Conservation (phyloP, 2,113 vertebrate genomes). For the Colius striatus region DNA sequence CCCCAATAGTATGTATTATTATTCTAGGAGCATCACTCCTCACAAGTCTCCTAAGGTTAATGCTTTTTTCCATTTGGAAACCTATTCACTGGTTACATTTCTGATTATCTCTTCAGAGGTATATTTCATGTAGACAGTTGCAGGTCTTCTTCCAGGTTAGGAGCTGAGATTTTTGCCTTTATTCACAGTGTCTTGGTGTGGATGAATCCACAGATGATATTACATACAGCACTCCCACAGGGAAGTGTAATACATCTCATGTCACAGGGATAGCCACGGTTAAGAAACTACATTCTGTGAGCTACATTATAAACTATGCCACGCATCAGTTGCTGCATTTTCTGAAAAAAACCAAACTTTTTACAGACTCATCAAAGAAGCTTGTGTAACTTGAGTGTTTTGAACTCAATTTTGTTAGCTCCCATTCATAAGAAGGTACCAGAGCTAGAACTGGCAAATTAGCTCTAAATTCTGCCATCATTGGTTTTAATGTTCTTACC, state of each 20-base stretch:
- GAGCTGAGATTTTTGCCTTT: not conserved
- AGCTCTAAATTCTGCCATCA: not conserved
- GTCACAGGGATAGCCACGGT: not conserved
- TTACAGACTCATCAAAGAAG: not conserved
- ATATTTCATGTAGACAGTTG: not conserved
- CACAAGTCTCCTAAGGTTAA: not conserved
- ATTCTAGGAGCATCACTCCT: not conserved
- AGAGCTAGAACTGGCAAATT: not conserved
- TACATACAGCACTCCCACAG: not conserved
- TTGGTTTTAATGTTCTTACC: not conserved
- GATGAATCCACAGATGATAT: not conserved
- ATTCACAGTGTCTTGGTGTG: not conserved
- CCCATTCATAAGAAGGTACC: not conserved
- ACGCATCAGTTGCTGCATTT: not conserved
- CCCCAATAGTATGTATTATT: not conserved
- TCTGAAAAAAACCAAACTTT: not conserved
- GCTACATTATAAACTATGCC: not conserved
- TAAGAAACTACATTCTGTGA: not conserved
- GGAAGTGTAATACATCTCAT: not conserved
- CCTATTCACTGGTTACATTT: not conserved
- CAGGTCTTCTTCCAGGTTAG: not conserved
- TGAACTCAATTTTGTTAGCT: not conserved
- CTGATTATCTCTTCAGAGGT: not conserved
- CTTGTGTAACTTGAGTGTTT: not conserved
- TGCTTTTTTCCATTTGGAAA: not conserved